Base-by-base conservation (phyloP, 2,113 vertebrate genomes). In the Rhombomys opimus region DNA sequence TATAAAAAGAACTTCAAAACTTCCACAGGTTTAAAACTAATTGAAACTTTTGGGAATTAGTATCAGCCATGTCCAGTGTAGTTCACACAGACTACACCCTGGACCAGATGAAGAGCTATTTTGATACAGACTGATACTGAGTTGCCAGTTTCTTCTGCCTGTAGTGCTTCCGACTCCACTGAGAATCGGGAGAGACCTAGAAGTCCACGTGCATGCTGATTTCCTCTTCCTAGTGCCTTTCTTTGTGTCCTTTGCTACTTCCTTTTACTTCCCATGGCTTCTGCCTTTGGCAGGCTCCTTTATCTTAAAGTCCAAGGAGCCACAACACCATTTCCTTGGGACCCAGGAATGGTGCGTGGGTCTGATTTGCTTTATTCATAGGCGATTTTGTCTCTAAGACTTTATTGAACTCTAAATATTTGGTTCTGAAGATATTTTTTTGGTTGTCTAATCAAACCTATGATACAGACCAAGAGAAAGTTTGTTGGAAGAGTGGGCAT, bases 241-340 rank as follows among this genome's bases (percentile, higher is more conserved):
- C 4, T 18, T 17, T 15, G 4, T 18, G 38, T 85, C 25, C 1
- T 65, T 85, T 65, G 25, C 25, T 41, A 65, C n/a, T 85, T 65
- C n/a, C 25, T 52, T 63, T 30, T 41, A 11, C 14, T 46, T 65
- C 61, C 30, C 9, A 12, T 86, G 38, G 38, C 63, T 84, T 65
- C 22, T 76, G 18, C 32, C 54, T 54, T 86, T 61, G 18, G 32
- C 23, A 38, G 4, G 57, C 22, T 14, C 30, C 57, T 35, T 10
- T 76, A 12, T 6, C 2, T 9, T 15, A 7, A n/a, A 27, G 70
- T n/a, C 59, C 23, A 52, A 2, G 0, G 5, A 15, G 35, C 15
- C 1, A 20, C 2, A 87, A 30, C 27, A 81, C 54, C 35, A 0
- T 38, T 68, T 46, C 67, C 14, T 41, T 75, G 54, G 12, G 5